Evolutionary conservation across 2,888 invertebrate genomes (phyloP), one percentile per base, ranked within the genome.

Genomic region (Hirtodrosophila confusa): DNA sequence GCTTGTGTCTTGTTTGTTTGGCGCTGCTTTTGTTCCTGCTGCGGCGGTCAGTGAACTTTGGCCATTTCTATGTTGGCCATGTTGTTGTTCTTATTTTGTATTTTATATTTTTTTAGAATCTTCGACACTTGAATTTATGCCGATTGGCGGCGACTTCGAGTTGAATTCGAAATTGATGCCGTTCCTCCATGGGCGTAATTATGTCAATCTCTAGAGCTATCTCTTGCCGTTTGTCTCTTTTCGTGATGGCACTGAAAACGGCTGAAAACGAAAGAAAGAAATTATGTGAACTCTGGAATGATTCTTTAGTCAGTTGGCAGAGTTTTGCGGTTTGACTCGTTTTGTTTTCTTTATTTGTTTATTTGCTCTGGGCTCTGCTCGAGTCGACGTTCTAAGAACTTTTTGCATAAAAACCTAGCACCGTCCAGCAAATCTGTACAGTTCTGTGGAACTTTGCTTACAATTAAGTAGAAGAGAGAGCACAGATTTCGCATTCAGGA

Each of bases 341-440:
- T 37, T 29, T 31, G 3, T 56, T 44, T 27, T 4, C 36, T 33
- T 57, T 58, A 29, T 50, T 39, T 58, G 41, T 33, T 27, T 10
- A 12, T 49, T 58, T 54, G 2, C 44, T 58, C 47, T 37, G 33
- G 61, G 35, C 17, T 39, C 29, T 47, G 69, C 50, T 54, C 45
- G 35, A 40, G 44, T 36, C 50, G 61, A 33, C 47, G 56, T 45
- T 37, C 41, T 41, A 33, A 64, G 68, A 72, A 71, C 72, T 77
- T 88, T 87, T 89, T 79, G 88, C 89, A 88, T 88, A 88, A 85
- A 88, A 88, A 88, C 88, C 74, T 78, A 78, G 71, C 83, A 73
- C 70, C 72, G 64, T 57, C 75, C 68, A 69, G 35, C 48, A 55
- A 56, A 63, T 69, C 77, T 79, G 76, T 86, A 90, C 90, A 90